Evolutionary conservation across 2,113 vertebrate genomes (phyloP).

Genomic region (Smithornis capensis): DNA sequence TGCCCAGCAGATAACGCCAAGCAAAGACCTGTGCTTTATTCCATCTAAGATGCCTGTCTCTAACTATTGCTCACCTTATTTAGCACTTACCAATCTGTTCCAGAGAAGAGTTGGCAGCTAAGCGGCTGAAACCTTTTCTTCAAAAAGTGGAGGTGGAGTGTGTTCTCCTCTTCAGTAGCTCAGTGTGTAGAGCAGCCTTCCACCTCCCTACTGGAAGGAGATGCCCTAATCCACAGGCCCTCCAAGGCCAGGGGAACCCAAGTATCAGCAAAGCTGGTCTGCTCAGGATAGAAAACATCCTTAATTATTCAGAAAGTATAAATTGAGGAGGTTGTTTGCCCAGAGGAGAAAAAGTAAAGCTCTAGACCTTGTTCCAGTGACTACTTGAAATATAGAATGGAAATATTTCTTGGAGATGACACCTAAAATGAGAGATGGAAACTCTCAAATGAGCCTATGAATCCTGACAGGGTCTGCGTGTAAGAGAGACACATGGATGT

Average conservation of each 20-base stretch:
- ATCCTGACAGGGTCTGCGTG: not conserved
- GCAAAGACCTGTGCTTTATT: not conserved
- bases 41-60: rapidly evolving
- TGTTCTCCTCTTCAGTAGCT: not conserved
- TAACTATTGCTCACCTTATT: not conserved
- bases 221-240: not conserved
- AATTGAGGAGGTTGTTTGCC: not conserved
- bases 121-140: not conserved
- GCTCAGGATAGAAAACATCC: not conserved
- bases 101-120: not conserved
- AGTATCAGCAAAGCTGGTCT: not conserved
- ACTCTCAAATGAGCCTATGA: not conserved
- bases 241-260: not conserved
- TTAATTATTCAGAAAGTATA: not conserved
- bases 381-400: not conserved
- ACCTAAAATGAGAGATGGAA: not conserved
- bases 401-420: not conserved
- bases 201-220: not conserved
- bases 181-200: not conserved
- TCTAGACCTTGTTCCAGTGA: not conserved
- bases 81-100: not conserved
- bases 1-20: rapidly evolving
- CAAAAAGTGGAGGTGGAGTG: not conserved
- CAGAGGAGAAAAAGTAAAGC: not conserved
- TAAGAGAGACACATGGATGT: not conserved